Evolutionary conservation across 2,888 invertebrate genomes (phyloP), one percentile per base, ranked within the genome.

Genomic region (Antitype chi): DNA sequence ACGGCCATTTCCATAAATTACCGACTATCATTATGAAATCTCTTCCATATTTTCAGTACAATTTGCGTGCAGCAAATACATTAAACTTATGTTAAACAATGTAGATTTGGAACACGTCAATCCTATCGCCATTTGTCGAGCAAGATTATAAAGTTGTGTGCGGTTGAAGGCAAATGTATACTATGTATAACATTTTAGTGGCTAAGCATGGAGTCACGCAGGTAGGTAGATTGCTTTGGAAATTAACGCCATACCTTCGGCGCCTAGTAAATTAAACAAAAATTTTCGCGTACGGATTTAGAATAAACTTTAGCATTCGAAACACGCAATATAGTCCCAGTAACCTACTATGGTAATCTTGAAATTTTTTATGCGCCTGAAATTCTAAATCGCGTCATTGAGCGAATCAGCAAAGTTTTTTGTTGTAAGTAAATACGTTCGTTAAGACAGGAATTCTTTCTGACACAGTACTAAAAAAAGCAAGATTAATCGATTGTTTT

Each of bases 121-220:
- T 71, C 84, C 84, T 68, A 83, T 88, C 81, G 80, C 64, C 79
- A 84, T 89, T 87, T 74, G 78, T 82, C 78, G 73, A 67, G 72
- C 72, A 77, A 73, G 74, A 85, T 80, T 76, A 74, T 80, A 76
- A 84, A 78, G 69, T 77, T 68, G 71, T 78, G 67, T 66, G 69
- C 67, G 75, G 66, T 78, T 80, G 63, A 32, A 64, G 72, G 63
- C 15, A 81, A 84, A 80, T 76, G 69, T 70, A 38, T 49, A 84
- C 74, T 78, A 83, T 82, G 74, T 79, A 82, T 82, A 76, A 84
- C 81, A 87, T 81, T 85, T 81, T 76, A 83, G 77, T 76, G 74
- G 73, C 59, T 72, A 71, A 69, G 69, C 74, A 84, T 57, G 77
- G 20, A 73, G 72, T 80, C 71, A 77, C 88, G 88, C 69, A 82